Evolutionary conservation across 2,797 vertebrate genomes (phyloP), one percentile per base, ranked within the genome.

Genomic region (Botia almorhae): DNA sequence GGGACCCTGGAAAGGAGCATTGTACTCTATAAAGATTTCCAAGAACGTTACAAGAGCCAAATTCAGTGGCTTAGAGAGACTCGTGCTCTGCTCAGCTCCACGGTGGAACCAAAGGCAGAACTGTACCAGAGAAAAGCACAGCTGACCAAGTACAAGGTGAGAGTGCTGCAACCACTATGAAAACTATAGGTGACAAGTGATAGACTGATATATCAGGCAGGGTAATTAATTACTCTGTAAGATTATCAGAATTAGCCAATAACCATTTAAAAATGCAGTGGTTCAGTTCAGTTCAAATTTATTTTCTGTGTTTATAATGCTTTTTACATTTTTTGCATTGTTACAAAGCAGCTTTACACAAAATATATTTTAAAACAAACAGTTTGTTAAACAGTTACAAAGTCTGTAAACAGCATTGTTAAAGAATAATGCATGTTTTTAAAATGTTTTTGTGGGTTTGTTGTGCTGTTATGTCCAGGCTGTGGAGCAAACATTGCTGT

Each of bases 81-180:
- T 75, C 93, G 92, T 80, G 91, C 89, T 39, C 83, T 96, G 83
- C 91, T 99, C 12, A 88, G 87, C 26, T 78, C 84, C 43, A 94
- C 95, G 0, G 91, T 94, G 36, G 96, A 98, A 81, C 93, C 95
- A 81, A 99, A 98, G 89, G 95, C 94, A 56, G 97, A 99, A 84
- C 92, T 99, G 4, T 98, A 97, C 89, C 97, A 99, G 90, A 96
- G 98, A 73, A 98, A 96, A 90, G 97, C 96, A 0, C 97, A 99
- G 64, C 88, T 99, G 73, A 94, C 96, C 12, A 99, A 98, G 88
- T 97, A 98, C 81, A 99, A 99, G 97, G 98, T 98, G 93, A 83
- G 26, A 46, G 2, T 43, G 39, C 10, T 43, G 7, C 39, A 43
- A 43, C 39, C 39, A 10, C 39, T 43, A 8, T 43, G 7, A 43